Conservation (phyloP, 2,797 vertebrate genomes). For the Gambelia wislizenii region DNA sequence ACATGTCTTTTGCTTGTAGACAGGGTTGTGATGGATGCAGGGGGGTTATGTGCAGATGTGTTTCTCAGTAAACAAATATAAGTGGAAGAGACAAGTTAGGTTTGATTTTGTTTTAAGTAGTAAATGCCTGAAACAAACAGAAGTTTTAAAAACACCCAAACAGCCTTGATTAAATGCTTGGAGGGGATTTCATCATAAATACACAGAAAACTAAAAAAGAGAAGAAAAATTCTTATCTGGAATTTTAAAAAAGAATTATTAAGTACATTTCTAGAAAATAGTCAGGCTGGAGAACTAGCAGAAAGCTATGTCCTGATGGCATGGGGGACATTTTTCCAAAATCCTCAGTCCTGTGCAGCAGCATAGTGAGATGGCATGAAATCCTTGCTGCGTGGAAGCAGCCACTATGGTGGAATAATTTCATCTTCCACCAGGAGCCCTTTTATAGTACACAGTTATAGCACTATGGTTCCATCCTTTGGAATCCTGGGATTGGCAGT, state of each 20-base stretch:
- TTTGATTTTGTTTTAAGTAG: background rate
- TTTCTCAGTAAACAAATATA: background rate
- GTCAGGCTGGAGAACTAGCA: background rate
- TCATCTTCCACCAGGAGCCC: background rate
- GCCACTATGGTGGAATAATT: background rate
- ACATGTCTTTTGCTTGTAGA: constrained; percentile 18
- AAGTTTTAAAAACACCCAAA: background rate
- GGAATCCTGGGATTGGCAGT: no score
- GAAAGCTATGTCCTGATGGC: background rate
- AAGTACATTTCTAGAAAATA: background rate
- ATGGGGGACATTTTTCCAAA: background rate
- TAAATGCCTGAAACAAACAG: background rate
- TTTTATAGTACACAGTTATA: no score
- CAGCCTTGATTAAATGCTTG: background rate
- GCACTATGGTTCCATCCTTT: no score
- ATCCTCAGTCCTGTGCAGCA: background rate
- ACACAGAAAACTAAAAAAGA: background rate
- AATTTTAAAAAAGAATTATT: background rate
- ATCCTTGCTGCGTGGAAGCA: background rate
- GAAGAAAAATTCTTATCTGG: background rate
- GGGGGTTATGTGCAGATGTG: background rate
- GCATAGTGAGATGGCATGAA: background rate
- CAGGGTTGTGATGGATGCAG: background rate
- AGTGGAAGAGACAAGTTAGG: background rate
- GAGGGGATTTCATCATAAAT: background rate